phyloP scores from a whole-genome alignment of 2,797 vertebrate genomes.

The Argyrosomus regius region DNA sequence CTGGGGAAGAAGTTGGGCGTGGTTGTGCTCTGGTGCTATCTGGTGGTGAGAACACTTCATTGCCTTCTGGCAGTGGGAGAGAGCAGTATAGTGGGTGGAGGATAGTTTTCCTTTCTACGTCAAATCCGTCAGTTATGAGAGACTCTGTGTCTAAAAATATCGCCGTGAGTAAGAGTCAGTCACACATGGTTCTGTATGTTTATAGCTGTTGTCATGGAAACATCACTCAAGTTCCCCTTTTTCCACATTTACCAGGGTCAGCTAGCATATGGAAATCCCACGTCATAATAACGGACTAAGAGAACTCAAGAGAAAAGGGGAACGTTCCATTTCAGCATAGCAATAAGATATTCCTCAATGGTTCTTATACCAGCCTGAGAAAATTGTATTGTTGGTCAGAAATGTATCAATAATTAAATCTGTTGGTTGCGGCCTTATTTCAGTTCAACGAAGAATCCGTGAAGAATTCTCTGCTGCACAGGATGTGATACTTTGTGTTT shows the following conservation, averaged over 20 bases:
- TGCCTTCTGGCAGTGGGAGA: not conserved
- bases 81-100: not conserved
- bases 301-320: slow-evolving; percentile 25
- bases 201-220: slow-evolving; percentile 67
- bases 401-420: no score
- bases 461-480: not conserved
- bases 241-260: slow-evolving; percentile 51
- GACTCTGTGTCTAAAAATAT: slow-evolving; percentile 74
- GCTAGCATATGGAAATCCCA: slow-evolving; percentile 45
- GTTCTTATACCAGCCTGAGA: not conserved
- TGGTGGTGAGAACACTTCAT: slow-evolving; percentile 49
- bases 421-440: not conserved
- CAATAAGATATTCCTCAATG: not conserved
- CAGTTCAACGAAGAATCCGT: not conserved
- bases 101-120: slow-evolving; percentile 54
- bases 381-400: no score
- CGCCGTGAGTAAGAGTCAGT: slow-evolving; percentile 66
- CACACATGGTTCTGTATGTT: slow-evolving; percentile 67
- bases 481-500: not conserved
- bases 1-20: not conserved
- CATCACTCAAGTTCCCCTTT: slow-evolving; percentile 63
- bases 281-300: slow-evolving; percentile 33
- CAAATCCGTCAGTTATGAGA: slow-evolving; percentile 33
- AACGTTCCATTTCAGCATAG: not conserved
- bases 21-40: slow-evolving; percentile 62